These are phyloP conservation scores for Pithecia hirsuta DNA, from an alignment of 2,797 vertebrate genomes.

Conservation along the genomic window DNA sequence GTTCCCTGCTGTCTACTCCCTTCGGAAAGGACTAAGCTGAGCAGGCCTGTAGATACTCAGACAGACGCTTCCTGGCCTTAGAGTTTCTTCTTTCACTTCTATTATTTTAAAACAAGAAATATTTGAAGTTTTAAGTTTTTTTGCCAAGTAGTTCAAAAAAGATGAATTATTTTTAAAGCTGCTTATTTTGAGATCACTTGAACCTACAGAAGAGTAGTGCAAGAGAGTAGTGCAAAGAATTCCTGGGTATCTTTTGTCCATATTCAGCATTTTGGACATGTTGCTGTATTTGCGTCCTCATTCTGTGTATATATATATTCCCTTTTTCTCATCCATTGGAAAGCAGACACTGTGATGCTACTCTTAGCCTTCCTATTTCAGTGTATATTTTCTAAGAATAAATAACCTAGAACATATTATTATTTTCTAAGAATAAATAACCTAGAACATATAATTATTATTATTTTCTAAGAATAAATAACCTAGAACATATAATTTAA, in stretches of 20 bases:
- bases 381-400: not conserved
- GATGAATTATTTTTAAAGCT: not conserved
- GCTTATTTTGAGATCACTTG: not conserved
- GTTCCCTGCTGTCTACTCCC: not conserved
- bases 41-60: not conserved
- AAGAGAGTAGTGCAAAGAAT: not conserved
- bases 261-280: not conserved
- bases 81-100: not conserved
- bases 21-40: not conserved
- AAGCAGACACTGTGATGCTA: not conserved
- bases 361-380: not conserved
- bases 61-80: not conserved
- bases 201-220: not conserved
- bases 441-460: too few relatives aligned
- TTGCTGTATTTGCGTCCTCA: accelerated
- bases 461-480: not conserved
- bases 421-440: not conserved
- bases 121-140: not conserved
- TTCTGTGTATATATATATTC: accelerated
- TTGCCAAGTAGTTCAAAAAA: not conserved
- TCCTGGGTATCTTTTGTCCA: too few relatives aligned
- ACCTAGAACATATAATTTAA: not conserved
- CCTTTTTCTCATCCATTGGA: not conserved
- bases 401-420: not conserved
- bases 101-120: not conserved